Conservation (phyloP, 2,113 vertebrate genomes). For the Pterocles orientalis region DNA sequence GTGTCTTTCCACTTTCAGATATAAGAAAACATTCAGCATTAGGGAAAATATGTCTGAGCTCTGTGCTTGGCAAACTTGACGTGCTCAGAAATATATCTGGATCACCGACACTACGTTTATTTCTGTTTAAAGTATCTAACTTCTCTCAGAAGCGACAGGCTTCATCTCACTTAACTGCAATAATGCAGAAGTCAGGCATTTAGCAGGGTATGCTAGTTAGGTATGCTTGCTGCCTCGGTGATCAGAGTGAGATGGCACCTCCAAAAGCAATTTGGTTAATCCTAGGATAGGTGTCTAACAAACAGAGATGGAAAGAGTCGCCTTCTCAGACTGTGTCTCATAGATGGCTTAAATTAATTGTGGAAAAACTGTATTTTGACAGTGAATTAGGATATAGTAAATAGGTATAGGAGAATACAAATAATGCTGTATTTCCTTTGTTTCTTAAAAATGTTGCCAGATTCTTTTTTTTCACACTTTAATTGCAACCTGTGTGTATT, state of each 20-base stretch:
- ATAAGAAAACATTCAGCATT: neutral
- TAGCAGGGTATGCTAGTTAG: neutral
- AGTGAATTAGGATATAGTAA: neutral
- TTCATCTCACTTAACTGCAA: neutral
- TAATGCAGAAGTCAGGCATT: neutral
- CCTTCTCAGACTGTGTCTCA: neutral
- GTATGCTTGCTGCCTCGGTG: neutral
- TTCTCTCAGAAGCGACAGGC: neutral
- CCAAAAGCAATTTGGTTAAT: neutral
- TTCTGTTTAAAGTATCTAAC: neutral
- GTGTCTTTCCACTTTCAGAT: neutral
- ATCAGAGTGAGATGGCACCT: neutral
- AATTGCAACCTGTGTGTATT: neutral
- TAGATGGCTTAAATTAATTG: neutral
- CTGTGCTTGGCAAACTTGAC: neutral
- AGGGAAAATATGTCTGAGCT: neutral
- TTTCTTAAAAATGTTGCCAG: neutral
- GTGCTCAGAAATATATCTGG: neutral
- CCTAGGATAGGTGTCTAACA: neutral
- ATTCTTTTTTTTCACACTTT: neutral
- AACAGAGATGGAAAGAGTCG: neutral
- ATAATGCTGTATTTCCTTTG: neutral
- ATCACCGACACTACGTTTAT: neutral
- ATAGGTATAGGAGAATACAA: neutral
- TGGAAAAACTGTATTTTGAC: neutral